Conservation (phyloP, 1,140 invertebrate species). For the Venturia canescens region DNA sequence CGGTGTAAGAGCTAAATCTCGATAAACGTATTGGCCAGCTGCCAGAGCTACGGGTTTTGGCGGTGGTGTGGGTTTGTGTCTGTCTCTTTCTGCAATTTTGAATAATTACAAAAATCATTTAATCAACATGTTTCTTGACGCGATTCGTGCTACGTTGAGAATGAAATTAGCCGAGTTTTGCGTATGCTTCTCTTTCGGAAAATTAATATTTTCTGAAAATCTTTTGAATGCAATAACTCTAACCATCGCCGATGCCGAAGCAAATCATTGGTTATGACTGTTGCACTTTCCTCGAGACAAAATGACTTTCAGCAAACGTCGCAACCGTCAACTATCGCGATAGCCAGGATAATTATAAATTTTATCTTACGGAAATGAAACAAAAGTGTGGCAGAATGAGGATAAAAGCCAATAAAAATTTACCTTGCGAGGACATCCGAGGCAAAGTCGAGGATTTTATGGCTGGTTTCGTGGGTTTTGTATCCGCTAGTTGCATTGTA, state of each 20-base stretch:
- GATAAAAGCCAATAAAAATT: slow-evolving; percentile 63
- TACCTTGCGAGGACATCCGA: slow-evolving; percentile 95
- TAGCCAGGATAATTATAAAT: not conserved
- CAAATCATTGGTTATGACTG: too few species aligned
- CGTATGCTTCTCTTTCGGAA: too few species aligned
- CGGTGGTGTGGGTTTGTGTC: slow-evolving; percentile 89
- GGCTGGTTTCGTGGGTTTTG: slow-evolving; percentile 95
- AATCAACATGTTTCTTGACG: not conserved
- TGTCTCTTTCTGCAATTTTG: slow-evolving; percentile 83
- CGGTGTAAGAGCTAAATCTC: slow-evolving; percentile 84
- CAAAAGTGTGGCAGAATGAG: slow-evolving; percentile 47
- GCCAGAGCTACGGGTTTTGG: slow-evolving; percentile 88
- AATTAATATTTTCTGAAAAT: too few species aligned
- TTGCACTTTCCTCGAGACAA: too few species aligned
- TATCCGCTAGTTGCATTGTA: slow-evolving; percentile 85
- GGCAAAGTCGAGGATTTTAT: slow-evolving; percentile 96
- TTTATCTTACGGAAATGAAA: slow-evolving; percentile 7
- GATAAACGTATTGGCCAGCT: slow-evolving; percentile 81
- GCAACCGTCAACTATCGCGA: not conserved
- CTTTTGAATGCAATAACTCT: too few species aligned
- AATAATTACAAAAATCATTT: slow-evolving; percentile 13
- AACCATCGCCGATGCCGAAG: too few species aligned
- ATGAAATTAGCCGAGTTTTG: too few species aligned
- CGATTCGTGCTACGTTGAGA: too few species aligned
- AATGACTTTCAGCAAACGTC: not conserved